Base-by-base conservation (phyloP, 2,113 vertebrate species). In the Cryptotis parvus region DNA sequence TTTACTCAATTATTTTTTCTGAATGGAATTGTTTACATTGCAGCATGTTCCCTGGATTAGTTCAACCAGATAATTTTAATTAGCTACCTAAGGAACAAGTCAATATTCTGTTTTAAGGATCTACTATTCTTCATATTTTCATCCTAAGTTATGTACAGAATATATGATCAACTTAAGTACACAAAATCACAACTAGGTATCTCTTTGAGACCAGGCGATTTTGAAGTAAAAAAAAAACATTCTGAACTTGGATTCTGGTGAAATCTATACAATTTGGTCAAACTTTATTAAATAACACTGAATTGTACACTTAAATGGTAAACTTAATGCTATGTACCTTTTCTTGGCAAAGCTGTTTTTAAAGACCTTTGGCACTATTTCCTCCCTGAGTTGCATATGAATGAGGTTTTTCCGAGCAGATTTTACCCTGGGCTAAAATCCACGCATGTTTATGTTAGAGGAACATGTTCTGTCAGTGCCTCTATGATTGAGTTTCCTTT, bases 351-450 rank as follows among this genome's bases (percentile, higher is more conserved):
- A 93, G 27, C 63, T 84, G 1, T 29, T 68, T 69, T 80, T n/a
- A n/a, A 27, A 84, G 86, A 86, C 78, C 45, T 58, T 87, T 84
- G 63, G 39, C 45, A 84, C 73, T 68, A 61, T 92, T 87, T 87
- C 39, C 20, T 76, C 9, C n/a, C 65, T 87, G 68, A 89, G 6
- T 76, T 92, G 72, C 33, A 85, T n/a, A 20, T 31, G 33, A 70
- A 12, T 43, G 16, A 77, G 9, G 20, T 81, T 86, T 91, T 73
- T 73, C 49, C 35, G 69, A 88, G 80, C 2, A 77, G 65, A 70
- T 88, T 77, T 89, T 81, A 86, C 43, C 18, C 26, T 77, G 9
- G 35, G 26, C 63, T 79, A 87, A 95, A 39, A 74, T 41, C 29
- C 43, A 73, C 41, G 37, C 24, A 45, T 37, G 39, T 89, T 76